phyloP scores from a whole-genome alignment of 2,797 vertebrate genomes.

The Telmatherina bonti region DNA sequence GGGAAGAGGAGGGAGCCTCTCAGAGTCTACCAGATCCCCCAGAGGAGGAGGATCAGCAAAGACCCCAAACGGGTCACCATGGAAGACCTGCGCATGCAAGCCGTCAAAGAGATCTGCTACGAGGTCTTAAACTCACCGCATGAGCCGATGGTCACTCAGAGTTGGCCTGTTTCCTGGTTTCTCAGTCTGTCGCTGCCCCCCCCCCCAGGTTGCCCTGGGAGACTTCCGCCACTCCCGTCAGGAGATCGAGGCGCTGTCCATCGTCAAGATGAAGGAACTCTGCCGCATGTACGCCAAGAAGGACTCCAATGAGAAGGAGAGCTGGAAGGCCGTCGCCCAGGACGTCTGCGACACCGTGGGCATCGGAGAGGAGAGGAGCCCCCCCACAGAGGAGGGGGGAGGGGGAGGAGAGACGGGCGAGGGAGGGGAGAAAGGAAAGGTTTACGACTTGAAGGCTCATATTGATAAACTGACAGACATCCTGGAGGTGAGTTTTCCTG shows the following conservation, averaged over 20 bases:
- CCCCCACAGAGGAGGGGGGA: constrained; percentile 57
- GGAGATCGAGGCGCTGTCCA: constrained; percentile 91
- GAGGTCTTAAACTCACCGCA: constrained; percentile 68
- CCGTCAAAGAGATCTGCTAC: constrained; percentile 93
- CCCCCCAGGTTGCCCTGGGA: constrained; percentile 86
- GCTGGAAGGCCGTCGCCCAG: constrained; percentile 88
- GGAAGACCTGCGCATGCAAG: constrained; percentile 91
- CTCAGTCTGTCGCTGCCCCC: constrained; percentile 15
- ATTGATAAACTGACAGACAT: constrained; percentile 92
- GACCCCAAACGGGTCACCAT: constrained; percentile 88
- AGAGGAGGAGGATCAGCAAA: constrained; percentile 88
- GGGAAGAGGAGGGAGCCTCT: constrained; percentile 89
- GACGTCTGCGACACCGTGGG: constrained; percentile 94
- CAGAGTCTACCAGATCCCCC: constrained; percentile 91
- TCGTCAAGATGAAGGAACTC: constrained; percentile 92
- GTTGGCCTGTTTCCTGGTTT: not conserved
- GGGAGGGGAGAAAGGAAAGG: constrained; percentile 62
- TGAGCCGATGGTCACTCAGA: no score
- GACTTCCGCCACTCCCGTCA: constrained; percentile 89
- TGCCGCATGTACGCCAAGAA: constrained; percentile 88
- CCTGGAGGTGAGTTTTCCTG: constrained; percentile 76
- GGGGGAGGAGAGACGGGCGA: constrained; percentile 34
- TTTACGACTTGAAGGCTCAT: constrained; percentile 90
- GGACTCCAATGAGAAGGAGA: constrained; percentile 83
- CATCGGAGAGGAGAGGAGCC: constrained; percentile 81